These are phyloP conservation scores for Lamellibrachia columna DNA, from an alignment of 2,888 invertebrate genomes.

Conservation along the genomic window DNA sequence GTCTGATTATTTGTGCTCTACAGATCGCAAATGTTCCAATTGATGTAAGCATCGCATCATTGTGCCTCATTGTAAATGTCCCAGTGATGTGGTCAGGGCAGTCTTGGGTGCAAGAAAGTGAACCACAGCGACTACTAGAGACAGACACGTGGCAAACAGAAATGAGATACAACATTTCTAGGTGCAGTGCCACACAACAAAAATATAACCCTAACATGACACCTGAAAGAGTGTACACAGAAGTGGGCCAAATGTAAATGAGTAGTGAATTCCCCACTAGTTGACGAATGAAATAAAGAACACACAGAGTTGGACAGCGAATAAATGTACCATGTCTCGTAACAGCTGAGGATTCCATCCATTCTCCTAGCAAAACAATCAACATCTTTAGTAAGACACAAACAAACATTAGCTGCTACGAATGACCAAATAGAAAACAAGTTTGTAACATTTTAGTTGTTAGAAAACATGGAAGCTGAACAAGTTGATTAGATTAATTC, in stretches of 20 bases:
- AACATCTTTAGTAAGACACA: not conserved
- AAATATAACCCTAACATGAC: not conserved
- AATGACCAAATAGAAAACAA: not conserved
- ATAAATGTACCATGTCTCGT: not conserved
- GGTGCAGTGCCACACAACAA: not conserved
- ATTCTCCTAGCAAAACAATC: not conserved
- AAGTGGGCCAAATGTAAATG: not conserved
- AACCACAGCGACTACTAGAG: not conserved
- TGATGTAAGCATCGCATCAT: no score
- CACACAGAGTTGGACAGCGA: not conserved
- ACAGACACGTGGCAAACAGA: not conserved
- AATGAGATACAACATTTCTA: not conserved
- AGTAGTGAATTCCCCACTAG: not conserved
- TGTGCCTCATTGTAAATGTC: no score
- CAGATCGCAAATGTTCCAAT: no score
- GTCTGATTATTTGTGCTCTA: no score
- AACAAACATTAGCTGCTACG: not conserved
- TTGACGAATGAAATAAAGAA: not conserved
- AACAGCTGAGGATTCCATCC: not conserved
- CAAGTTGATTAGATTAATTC: not conserved
- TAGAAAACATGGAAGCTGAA: not conserved
- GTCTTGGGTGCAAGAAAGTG: not conserved
- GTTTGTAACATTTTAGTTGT: not conserved
- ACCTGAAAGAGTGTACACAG: not conserved
- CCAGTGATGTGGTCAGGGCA: no score